Percentiles rank a stretch among this genome's conserved stretches.
Conservation (phyloP, 2,797 vertebrate genomes). For the Helicolenus hilgendorfi region DNA sequence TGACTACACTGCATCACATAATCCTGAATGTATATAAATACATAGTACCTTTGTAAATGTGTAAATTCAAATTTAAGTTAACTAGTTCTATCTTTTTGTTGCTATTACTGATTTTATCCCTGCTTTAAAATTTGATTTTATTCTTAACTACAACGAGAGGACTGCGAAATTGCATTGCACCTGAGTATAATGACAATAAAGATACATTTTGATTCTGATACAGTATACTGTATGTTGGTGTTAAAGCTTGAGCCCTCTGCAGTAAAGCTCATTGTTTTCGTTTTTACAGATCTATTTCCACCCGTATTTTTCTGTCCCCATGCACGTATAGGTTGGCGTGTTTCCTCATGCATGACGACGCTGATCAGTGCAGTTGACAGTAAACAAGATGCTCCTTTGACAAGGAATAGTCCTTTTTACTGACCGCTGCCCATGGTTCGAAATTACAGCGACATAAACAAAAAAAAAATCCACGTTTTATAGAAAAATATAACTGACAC, state of each 20-base stretch:
- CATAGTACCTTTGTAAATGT: neutral
- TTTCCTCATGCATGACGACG: neutral
- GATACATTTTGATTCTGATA: neutral
- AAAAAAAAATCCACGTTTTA: neutral
- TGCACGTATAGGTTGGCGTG: neutral
- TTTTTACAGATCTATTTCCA: neutral
- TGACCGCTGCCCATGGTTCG: neutral
- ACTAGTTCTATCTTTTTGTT: too few relatives aligned
- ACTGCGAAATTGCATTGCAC: too few relatives aligned
- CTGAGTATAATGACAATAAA: too few relatives aligned
- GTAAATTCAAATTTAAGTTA: too few relatives aligned
- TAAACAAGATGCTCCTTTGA: neutral
- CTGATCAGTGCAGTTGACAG: neutral
- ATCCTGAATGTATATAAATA: neutral
- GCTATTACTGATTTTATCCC: too few relatives aligned
- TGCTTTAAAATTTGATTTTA: too few relatives aligned
- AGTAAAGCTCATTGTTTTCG: neutral
- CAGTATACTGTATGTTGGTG: neutral
- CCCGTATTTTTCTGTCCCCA: neutral
- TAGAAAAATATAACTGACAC: neutral
- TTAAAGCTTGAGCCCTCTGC: neutral
- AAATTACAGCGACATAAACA: neutral
- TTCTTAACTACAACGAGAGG: too few relatives aligned
- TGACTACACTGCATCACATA: neutral
- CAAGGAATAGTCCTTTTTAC: neutral